Evolutionary conservation across 2,113 vertebrate species (phyloP).

Genomic region (Limnothrissa miodon): DNA sequence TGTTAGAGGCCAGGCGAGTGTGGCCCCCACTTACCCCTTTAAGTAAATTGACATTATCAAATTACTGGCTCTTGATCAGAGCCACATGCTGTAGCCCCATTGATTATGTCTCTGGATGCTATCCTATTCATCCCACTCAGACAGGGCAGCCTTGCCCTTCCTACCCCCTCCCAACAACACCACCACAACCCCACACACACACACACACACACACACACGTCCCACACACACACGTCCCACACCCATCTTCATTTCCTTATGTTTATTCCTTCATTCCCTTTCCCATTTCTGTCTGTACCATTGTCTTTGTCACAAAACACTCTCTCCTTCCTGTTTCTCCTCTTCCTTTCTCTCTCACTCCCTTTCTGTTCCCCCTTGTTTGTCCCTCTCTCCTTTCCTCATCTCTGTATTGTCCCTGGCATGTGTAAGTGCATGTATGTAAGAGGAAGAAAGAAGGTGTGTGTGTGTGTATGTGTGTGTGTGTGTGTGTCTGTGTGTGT

Average conservation of each 20-base stretch:
- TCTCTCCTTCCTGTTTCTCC: not conserved
- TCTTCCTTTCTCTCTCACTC: not conserved
- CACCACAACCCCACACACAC: not conserved
- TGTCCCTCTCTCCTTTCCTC: not conserved
- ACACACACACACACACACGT: too few relatives aligned
- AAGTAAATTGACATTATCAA: conserved; percentile 55
- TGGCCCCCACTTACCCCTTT: conserved; percentile 43
- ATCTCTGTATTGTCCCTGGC: not conserved
- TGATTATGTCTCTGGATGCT: conserved; percentile 48
- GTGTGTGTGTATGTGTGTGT: not conserved
- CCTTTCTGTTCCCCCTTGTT: not conserved
- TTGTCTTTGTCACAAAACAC: not conserved
- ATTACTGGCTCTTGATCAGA: conserved; percentile 51
- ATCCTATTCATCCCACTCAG: conserved; percentile 46
- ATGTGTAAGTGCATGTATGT: not conserved
- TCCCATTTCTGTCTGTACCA: not conserved
- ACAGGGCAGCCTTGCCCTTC: conserved; percentile 9
- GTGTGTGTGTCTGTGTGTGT: conserved; percentile 6
- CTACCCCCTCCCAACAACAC: conserved; percentile 1
- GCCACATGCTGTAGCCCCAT: conserved; percentile 51
- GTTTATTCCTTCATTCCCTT: not conserved
- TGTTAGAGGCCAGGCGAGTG: conserved; percentile 28
- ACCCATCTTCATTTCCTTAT: not conserved
- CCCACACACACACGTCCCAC: too few relatives aligned
- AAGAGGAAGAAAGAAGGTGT: not conserved